Base-by-base conservation (phyloP, 2,113 vertebrate species). In the Craseonycteris thonglongyai region DNA sequence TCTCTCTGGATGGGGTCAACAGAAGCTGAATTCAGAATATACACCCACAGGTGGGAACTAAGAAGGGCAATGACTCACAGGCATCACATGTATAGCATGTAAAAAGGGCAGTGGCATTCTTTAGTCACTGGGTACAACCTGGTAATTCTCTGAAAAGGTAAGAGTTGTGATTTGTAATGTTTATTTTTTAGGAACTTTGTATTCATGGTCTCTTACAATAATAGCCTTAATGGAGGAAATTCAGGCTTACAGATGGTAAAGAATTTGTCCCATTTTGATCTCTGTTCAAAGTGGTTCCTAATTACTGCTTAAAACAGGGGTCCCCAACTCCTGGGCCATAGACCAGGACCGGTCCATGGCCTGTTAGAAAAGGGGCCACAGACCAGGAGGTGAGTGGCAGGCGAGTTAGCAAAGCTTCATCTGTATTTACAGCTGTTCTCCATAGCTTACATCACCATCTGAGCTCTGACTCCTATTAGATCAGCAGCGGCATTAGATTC, bases 141-240 rank as follows among this genome's bases (percentile, higher is more conserved):
- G 18, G 12, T 38, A 91, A 86, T 58, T 74, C 90, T 85, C 7
- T 54, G 47, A 88, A 94, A 71, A 8, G 30, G 40, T 65, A 33
- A 24, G 89, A 65, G 16, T 4, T 93, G 40, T 61, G 74, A n/a
- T 26, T n/a, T 83, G 45, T 18, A 26, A 66, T 6, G 2, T 45
- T 78, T 72, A 54, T 63, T 58, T 68, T 14, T 59, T 45, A 13
- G 24, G 45, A 42, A 65, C 33, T 83, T 58, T n/a, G 40, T 15
- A 35, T 71, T 58, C 42, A 7, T 1, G 3, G 33, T 30, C 38
- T 69, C 58, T 80, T 59, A 30, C 0, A 47, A 72, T 1, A 66
- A 72, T 1, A 61, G 66, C 42, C 45, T 7, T 28, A 81, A 56
- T 38, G 9, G 18, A 86, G 59, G 61, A 74, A 38, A 58, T 45